phyloP scores from a whole-genome alignment of 64 coral and sea anemone species.

The Porites australiensis region DNA sequence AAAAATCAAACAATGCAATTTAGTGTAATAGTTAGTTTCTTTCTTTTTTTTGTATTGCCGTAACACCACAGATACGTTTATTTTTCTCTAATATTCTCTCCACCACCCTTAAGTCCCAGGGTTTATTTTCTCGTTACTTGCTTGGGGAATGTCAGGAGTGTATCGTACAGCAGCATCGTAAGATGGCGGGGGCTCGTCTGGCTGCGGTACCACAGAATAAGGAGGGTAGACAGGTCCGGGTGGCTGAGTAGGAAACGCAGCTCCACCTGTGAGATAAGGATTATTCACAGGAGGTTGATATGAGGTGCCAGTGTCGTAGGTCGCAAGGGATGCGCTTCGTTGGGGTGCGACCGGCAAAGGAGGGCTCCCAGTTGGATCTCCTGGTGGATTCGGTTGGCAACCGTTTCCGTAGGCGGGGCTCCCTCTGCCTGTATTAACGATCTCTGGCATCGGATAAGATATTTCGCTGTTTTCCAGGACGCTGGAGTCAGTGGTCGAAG shows the following conservation, averaged over 20 bases:
- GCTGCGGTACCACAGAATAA: not conserved
- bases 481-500: not conserved
- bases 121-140: not conserved
- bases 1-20: too few relatives aligned
- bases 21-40: too few relatives aligned
- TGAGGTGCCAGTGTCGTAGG: not conserved
- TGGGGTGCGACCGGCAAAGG: not conserved
- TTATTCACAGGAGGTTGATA: not conserved
- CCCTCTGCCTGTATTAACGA: not conserved
- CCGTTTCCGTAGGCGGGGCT: not conserved
- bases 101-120: too few relatives aligned
- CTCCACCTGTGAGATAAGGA: too few relatives aligned
- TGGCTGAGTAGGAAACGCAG: not conserved
- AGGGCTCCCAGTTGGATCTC: not conserved
- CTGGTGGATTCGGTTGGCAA: not conserved
- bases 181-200: not conserved
- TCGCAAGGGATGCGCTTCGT: not conserved
- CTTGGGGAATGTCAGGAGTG: not conserved
- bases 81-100: too few relatives aligned
- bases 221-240: not conserved
- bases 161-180: not conserved
- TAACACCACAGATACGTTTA: too few relatives aligned
- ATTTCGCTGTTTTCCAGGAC: not conserved
- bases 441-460: not conserved
- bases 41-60: too few relatives aligned